Evolutionary conservation across 1,140 invertebrate species (phyloP).

Genomic region (Trachymyrmex septentrionalis): DNA sequence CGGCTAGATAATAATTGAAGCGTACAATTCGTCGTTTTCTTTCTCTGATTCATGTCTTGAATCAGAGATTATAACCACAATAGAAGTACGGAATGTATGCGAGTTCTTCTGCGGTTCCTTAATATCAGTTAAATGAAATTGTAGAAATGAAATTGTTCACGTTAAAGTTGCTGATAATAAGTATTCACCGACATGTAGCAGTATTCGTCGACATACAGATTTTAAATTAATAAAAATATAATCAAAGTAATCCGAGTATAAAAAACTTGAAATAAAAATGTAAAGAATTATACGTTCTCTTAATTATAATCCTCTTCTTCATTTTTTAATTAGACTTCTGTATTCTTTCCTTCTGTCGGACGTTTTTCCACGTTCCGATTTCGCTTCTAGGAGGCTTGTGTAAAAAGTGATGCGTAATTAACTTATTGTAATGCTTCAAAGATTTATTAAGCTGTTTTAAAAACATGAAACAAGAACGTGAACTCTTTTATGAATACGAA

Average conservation of each 20-base stretch:
- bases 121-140: background rate
- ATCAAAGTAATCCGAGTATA: background rate
- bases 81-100: background rate
- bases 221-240: background rate
- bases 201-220: background rate
- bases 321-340: background rate
- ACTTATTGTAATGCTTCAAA: background rate
- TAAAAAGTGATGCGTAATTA: background rate
- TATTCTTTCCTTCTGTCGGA: background rate
- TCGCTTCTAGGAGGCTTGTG: background rate
- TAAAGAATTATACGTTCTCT: background rate
- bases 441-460: constrained; percentile 24
- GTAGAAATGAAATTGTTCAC: background rate
- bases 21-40: background rate
- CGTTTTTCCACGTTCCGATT: background rate
- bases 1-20: constrained; percentile 24
- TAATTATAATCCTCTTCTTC: background rate
- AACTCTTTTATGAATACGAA: background rate
- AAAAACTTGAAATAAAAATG: background rate
- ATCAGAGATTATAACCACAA: background rate
- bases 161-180: background rate
- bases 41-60: background rate
- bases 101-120: background rate
- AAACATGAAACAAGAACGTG: constrained; percentile 10
- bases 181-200: background rate